Conservation (phyloP, 2,888 invertebrate species). For the Sarcophaga caerulescens region DNA sequence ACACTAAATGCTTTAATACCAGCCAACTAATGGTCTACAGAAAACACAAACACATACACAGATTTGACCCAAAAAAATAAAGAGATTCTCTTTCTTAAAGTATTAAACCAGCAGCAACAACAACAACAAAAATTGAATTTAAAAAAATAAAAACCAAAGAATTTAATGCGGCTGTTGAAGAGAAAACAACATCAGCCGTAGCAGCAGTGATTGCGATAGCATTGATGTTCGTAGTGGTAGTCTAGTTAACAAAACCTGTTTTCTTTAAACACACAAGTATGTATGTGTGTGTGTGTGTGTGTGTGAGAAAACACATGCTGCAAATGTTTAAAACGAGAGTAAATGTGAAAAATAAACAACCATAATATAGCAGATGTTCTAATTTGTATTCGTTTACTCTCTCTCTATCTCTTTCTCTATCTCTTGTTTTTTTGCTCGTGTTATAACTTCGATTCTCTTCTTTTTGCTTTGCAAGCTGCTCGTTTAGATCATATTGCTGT, state of each 20-base stretch:
- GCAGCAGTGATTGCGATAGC: not conserved
- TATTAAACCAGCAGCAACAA: too few relatives aligned
- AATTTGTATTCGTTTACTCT: not conserved
- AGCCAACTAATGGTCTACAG: too few relatives aligned
- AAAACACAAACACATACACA: too few relatives aligned
- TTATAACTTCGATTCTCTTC: not conserved
- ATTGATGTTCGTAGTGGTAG: not conserved
- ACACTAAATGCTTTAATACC: too few relatives aligned
- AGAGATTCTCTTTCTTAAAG: too few relatives aligned
- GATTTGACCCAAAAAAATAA: too few relatives aligned
- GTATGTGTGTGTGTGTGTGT: not conserved
- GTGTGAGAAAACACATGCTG: too few relatives aligned
- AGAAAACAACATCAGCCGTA: not conserved
- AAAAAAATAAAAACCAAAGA: not conserved
- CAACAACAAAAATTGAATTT: too few relatives aligned
- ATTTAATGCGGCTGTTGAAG: not conserved
- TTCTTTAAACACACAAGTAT: not conserved
- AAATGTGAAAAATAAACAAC: too few relatives aligned
- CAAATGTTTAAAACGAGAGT: too few relatives aligned
- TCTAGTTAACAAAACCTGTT: not conserved
- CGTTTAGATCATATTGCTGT: too few relatives aligned
- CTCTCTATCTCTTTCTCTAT: too few relatives aligned
- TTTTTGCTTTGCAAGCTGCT: not conserved
- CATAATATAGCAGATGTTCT: not conserved
- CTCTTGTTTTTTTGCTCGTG: not conserved